A percentile compares a stretch with the other conserved stretches of the same genome.
These are phyloP conservation scores for Eidolon dupreanum DNA, from an alignment of 2,797 vertebrate species.

Conservation along the genomic window DNA sequence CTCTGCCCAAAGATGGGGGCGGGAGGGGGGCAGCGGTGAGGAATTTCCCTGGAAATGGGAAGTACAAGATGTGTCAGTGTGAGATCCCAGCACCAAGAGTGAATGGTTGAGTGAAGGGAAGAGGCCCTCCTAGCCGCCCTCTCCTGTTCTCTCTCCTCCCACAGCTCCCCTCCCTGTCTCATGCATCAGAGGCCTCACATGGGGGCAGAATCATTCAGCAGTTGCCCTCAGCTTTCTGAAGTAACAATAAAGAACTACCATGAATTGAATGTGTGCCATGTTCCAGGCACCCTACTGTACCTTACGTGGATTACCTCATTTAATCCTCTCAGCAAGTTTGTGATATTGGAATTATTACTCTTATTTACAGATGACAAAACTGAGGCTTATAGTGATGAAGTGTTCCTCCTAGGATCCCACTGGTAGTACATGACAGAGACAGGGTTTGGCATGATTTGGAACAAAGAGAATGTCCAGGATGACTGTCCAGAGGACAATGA, in stretches of 20 bases:
- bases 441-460: neutral
- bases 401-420: neutral
- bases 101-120: neutral
- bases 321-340: neutral
- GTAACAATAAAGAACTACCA: neutral
- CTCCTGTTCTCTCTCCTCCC: neutral
- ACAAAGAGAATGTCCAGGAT: neutral
- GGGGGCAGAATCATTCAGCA: neutral
- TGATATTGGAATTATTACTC: neutral
- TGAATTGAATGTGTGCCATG: neutral
- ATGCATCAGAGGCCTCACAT: neutral
- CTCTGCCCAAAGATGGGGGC: slow-evolving; percentile 2
- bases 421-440: neutral
- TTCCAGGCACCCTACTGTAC: neutral
- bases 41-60: slow-evolving; percentile 79
- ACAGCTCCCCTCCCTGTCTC: neutral
- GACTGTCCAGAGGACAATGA: neutral
- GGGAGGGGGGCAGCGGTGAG: slow-evolving; percentile 37
- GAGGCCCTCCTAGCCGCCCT: neutral
- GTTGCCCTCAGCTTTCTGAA: neutral
- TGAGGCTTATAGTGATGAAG: neutral
- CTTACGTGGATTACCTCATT: neutral
- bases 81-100: slow-evolving; percentile 1
- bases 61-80: slow-evolving; percentile 68
- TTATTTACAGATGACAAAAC: neutral